These are phyloP conservation scores for Pristiophorus japonicus DNA, from an alignment of 2,113 vertebrate genomes.

Conservation along the genomic window DNA sequence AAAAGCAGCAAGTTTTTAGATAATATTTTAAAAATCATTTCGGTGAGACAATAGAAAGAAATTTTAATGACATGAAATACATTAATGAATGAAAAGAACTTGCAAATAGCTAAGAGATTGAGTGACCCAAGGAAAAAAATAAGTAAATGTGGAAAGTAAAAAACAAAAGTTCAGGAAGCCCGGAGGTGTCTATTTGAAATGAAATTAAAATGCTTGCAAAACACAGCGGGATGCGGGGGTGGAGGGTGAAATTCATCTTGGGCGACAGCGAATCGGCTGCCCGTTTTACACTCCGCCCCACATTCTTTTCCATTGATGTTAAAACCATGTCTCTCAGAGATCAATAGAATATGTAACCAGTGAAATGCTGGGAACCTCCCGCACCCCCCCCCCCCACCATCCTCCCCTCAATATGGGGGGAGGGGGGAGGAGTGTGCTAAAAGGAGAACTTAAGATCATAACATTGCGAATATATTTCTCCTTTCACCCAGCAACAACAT, in stretches of 20 bases:
- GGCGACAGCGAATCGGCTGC: not conserved
- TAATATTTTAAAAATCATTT: not conserved
- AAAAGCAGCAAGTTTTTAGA: not conserved
- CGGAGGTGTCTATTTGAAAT: not conserved
- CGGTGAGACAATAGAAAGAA: not conserved
- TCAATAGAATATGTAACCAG: not conserved
- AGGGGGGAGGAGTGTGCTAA: not conserved
- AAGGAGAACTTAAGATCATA: not conserved
- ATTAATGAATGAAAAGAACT: not conserved
- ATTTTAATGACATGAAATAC: no score
- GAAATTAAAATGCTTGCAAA: not conserved
- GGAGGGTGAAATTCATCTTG: not conserved
- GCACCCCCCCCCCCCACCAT: no score
- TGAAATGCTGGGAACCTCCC: not conserved
- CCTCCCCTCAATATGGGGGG: not conserved
- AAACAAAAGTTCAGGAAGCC: not conserved
- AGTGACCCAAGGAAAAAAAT: not conserved
- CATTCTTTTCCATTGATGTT: not conserved
- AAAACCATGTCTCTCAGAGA: not conserved
- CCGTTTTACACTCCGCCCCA: not conserved
- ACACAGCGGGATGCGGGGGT: not conserved
- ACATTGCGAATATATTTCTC: not conserved
- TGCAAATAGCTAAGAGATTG: not conserved
- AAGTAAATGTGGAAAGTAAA: not conserved
- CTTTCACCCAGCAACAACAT: not conserved